Base-by-base conservation (phyloP, 2,113 vertebrate species). In the Tachuris rubrigastra region DNA sequence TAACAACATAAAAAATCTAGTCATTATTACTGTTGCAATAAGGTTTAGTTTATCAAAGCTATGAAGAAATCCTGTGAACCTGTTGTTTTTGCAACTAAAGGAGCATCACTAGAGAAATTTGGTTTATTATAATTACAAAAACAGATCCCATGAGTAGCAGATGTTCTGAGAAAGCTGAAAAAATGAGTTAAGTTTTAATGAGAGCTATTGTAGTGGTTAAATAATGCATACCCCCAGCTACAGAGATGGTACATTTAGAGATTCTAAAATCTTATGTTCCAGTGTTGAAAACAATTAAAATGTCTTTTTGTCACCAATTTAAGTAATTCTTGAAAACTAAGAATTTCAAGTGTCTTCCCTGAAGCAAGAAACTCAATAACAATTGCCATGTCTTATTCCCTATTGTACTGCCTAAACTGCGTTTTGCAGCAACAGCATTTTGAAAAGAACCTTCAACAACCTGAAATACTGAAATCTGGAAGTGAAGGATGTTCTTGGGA, bases 141-240 rank as follows among this genome's bases (percentile, higher is more conserved):
- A 28, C 30, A 73, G 46, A 67, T 92, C 82, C 42, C 7, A 39
- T 44, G 76, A 89, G 84, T 68, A 93, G 49, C 87, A 96, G 87
- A 80, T 86, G 58, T 84, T 95, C 81, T 93, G 81, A 89, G 58
- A 86, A 50, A 92, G 42, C 77, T 66, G 60, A 52, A 76, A 93
- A 95, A 59, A 42, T 8, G 63, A 92, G 67, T 77, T 50, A 96
- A 76, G 62, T 82, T 94, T 95, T 95, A 95, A 92, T 92, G 82
- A 90, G 93, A 84, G 65, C 50, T 85, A 21, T 72, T 93, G 58
- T 62, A 73, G 46, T 56, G 44, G 31, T 93, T 96, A 93, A 96
- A 95, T 93, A 86, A 90, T 90, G 63, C 63, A 86, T 91, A 87
- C n/a, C 39, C 88, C 46, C 52, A 89, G 66, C 86, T 67, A 87